A percentile compares a stretch with the other conserved stretches of the same genome.
Evolutionary conservation across 2,888 invertebrate species (phyloP).

Genomic region (Ophion ventricosus): DNA sequence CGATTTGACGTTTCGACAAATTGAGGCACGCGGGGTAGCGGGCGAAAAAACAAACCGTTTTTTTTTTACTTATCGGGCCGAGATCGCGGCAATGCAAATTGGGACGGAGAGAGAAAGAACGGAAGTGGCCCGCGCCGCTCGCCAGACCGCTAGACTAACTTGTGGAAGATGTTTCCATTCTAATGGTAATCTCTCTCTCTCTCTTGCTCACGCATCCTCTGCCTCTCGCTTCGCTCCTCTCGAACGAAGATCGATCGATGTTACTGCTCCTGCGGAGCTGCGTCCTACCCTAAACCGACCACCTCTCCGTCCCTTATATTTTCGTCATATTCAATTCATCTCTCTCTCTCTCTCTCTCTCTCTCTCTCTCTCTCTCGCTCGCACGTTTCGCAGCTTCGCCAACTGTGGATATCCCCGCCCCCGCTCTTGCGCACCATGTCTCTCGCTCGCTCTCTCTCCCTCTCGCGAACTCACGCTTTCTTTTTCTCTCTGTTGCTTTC

Average conservation of each 20-base stretch:
- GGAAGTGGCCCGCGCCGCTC: slow-evolving; percentile 72
- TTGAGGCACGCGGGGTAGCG: neutral
- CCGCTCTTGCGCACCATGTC: no score
- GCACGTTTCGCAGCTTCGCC: slow-evolving; percentile 6
- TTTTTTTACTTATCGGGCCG: neutral
- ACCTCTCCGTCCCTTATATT: slow-evolving; percentile 53
- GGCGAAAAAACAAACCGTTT: neutral
- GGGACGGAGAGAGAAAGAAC: slow-evolving; percentile 27
- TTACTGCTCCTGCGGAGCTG: slow-evolving; percentile 81
- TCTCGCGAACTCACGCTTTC: no score
- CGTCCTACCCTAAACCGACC: slow-evolving; percentile 75
- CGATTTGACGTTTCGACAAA: neutral
- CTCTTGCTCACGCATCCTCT: slow-evolving; percentile 7
- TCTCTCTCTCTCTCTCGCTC: neutral
- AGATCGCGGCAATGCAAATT: slow-evolving; percentile 38
- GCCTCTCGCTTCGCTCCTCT: slow-evolving; percentile 57
- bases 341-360: neutral
- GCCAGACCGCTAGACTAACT: slow-evolving; percentile 72
- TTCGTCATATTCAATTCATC: slow-evolving; percentile 41
- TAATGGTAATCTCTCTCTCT: slow-evolving; percentile 37
- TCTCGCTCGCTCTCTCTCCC: no score
- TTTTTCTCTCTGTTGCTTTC: neutral
- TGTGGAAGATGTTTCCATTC: slow-evolving; percentile 67
- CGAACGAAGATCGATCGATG: slow-evolving; percentile 80
- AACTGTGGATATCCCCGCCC: neutral